Conservation (phyloP, 2,888 invertebrate species). For the Caenorhabditis afra region DNA sequence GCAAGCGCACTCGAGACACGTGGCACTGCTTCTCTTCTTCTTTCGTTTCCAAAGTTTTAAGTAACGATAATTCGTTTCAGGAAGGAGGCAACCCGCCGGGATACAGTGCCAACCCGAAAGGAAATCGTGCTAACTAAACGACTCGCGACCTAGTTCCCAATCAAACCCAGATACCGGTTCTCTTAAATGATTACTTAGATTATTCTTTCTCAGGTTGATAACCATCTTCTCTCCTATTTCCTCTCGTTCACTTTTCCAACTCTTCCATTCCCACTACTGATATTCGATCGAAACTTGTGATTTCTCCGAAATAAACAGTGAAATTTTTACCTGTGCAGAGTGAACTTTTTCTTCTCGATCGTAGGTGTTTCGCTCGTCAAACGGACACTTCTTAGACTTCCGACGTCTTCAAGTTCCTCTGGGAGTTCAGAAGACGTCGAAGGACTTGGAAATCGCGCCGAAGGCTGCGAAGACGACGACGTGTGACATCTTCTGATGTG, state of each 20-base stretch:
- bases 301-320: conserved; percentile 26
- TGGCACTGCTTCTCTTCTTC: neutral
- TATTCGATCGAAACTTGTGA: conserved; percentile 31
- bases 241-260: conserved; percentile 20
- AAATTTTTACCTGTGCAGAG: conserved; percentile 36
- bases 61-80: conserved; percentile 43
- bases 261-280: conserved; percentile 3
- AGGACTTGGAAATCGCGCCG: neutral
- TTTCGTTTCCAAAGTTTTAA: neutral
- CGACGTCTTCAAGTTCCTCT: conserved; percentile 10
- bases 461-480: conserved; percentile 9
- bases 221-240: conserved; percentile 29
- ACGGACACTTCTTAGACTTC: conserved; percentile 45
- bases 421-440: conserved; percentile 7
- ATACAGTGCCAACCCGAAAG: conserved; percentile 62
- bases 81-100: conserved; percentile 52
- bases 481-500: conserved; percentile 87
- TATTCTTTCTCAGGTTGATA: conserved; percentile 47
- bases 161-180: conserved; percentile 48
- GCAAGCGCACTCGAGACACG: conserved; percentile 32
- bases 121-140: conserved; percentile 14
- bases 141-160: neutral
- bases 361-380: conserved; percentile 51
- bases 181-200: conserved; percentile 15
- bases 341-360: conserved; percentile 47